Percentiles rank a stretch among this genome's conserved stretches.
phyloP scores from a whole-genome alignment of 2,797 vertebrate species.

The Staurois parvus region DNA sequence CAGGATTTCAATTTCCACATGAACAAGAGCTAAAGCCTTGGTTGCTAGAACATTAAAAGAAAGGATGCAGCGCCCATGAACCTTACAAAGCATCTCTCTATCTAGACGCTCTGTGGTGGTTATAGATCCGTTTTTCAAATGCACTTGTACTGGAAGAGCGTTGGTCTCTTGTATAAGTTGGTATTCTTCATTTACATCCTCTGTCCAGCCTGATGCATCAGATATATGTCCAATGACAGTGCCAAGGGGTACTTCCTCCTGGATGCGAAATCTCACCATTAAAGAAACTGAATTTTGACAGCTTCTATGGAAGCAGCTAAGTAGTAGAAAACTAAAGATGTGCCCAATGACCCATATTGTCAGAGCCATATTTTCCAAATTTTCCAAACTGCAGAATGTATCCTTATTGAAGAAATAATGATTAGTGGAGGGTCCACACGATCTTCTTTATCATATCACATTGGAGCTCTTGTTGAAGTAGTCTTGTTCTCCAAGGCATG shows the following conservation, averaged over 20 bases:
- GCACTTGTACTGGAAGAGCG: constrained; percentile 81
- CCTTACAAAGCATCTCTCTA: constrained; percentile 87
- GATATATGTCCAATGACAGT: constrained; percentile 84
- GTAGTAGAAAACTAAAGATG: constrained; percentile 17
- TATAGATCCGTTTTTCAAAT: constrained; percentile 78
- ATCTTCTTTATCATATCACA: constrained; percentile 1
- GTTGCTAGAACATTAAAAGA: constrained; percentile 86
- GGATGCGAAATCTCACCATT: constrained; percentile 80
- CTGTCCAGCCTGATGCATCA: constrained; percentile 78
- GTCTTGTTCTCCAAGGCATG: constrained; percentile 18
- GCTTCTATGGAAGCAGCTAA: constrained; percentile 68
- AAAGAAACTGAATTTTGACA: constrained; percentile 75
- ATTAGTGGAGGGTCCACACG: background rate
- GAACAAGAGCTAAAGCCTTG: constrained; percentile 80
- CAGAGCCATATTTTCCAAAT: constrained; percentile 2
- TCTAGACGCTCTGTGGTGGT: constrained; percentile 84
- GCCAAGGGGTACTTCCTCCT: constrained; percentile 85
- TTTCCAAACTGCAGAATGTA: background rate
- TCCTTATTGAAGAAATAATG: background rate
- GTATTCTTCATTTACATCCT: constrained; percentile 79
- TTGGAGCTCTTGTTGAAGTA: background rate
- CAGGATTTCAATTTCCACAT: constrained; percentile 87
- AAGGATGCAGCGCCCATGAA: constrained; percentile 83
- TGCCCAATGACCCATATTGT: background rate
- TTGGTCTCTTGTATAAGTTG: constrained; percentile 85